Conservation (phyloP, 2,113 vertebrate species). For the Anoplopoma fimbria region DNA sequence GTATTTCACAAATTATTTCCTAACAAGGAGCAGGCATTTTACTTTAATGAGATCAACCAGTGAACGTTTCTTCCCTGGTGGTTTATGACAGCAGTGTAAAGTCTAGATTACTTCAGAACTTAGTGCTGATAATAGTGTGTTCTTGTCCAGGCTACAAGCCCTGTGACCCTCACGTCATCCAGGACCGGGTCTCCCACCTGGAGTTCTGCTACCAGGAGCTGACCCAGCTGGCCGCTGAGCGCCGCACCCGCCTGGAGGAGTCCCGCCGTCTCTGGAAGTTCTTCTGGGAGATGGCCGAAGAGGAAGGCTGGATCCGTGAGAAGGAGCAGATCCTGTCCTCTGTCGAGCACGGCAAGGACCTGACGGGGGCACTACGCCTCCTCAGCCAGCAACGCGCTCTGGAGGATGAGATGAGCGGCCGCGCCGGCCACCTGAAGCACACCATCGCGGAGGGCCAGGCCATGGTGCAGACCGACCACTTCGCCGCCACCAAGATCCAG, state of each 20-base stretch:
- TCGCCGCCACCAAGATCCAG: slow-evolving; percentile 90
- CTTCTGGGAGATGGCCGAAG: slow-evolving; percentile 99
- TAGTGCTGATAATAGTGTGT: not conserved
- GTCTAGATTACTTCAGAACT: not conserved
- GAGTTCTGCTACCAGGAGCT: slow-evolving; percentile 97
- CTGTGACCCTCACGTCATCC: slow-evolving; percentile 94
- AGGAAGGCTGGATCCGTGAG: slow-evolving; percentile 96
- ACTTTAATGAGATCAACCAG: not conserved
- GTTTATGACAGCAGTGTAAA: not conserved
- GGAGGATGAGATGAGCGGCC: slow-evolving; percentile 95
- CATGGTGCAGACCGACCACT: slow-evolving; percentile 92
- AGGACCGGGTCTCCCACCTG: slow-evolving; percentile 94
- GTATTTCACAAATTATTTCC: not conserved
- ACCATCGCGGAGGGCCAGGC: slow-evolving; percentile 91
- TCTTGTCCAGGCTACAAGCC: slow-evolving; percentile 84
- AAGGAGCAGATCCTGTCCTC: slow-evolving; percentile 96
- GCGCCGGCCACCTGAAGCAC: slow-evolving; percentile 90
- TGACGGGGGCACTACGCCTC: slow-evolving; percentile 92
- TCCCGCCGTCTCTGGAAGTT: slow-evolving; percentile 97
- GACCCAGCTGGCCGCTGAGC: slow-evolving; percentile 91
- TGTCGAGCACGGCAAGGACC: slow-evolving; percentile 91
- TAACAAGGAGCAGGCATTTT: not conserved
- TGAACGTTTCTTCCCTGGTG: not conserved
- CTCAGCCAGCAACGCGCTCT: slow-evolving; percentile 93
- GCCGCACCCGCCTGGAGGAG: slow-evolving; percentile 91